Percentiles rank a stretch among this genome's conserved stretches.
Conservation (phyloP, 2,113 vertebrate genomes). For the Naja naja region DNA sequence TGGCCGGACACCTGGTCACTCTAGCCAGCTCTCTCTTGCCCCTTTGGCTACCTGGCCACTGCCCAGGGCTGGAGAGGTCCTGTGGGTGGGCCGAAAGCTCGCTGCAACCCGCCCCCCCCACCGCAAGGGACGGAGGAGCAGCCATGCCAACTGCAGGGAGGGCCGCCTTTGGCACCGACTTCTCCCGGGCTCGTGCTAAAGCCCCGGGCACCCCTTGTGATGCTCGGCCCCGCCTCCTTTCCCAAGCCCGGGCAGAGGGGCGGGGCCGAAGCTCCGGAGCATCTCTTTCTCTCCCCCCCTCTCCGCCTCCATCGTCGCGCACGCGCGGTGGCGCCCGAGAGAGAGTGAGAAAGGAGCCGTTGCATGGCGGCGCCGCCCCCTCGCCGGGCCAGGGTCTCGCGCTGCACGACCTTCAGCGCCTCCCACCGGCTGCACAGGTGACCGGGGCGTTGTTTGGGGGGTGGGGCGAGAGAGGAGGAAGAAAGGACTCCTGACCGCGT, state of each 20-base stretch:
- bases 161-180: background rate
- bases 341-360: background rate
- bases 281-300: background rate
- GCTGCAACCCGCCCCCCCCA: background rate
- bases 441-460: background rate
- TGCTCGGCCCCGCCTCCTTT: background rate
- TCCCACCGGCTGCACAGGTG: conserved; percentile 90
- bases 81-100: background rate
- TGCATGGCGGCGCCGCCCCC: background rate
- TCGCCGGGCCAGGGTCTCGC: background rate
- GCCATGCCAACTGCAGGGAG: too few relatives aligned
- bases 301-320: background rate
- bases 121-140: background rate
- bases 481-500: background rate
- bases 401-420: conserved; percentile 82
- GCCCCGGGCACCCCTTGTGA: background rate
- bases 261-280: background rate
- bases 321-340: background rate
- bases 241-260: background rate
- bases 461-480: too few relatives aligned
- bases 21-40: background rate
- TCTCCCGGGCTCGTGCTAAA: background rate
- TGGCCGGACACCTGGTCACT: background rate
- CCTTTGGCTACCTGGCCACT: background rate
- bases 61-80: background rate